A percentile compares a stretch with the other conserved stretches of the same genome.
Conservation (phyloP, 2,113 vertebrate genomes). For the Narcine bancroftii region DNA sequence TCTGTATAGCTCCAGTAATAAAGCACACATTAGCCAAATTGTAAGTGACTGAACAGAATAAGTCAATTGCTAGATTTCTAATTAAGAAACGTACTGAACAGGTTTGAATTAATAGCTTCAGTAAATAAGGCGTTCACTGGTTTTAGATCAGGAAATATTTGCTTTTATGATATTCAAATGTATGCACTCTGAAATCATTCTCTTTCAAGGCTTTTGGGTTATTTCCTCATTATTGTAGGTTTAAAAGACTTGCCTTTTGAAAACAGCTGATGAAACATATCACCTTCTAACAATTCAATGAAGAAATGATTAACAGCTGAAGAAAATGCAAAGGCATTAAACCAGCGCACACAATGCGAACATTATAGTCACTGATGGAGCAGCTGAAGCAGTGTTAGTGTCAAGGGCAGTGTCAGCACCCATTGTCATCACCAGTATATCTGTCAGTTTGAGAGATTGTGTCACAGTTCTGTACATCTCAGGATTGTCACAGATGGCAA, state of each 20-base stretch:
- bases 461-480: background rate
- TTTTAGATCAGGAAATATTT: background rate
- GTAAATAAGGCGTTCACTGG: slow-evolving; percentile 7
- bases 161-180: background rate
- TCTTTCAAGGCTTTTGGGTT: background rate
- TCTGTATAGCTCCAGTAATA: slow-evolving; percentile 10
- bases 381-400: background rate
- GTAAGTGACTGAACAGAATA: slow-evolving; percentile 25
- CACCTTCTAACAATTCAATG: background rate
- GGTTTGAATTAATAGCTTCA: background rate
- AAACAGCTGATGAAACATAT: background rate
- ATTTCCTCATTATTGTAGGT: background rate
- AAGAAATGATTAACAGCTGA: background rate
- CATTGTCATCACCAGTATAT: background rate
- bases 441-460: background rate
- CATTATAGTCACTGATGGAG: background rate
- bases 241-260: background rate
- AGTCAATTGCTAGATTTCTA: slow-evolving; percentile 24
- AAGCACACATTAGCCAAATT: slow-evolving; percentile 32
- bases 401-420: background rate
- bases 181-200: background rate
- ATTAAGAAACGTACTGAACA: slow-evolving; percentile 25
- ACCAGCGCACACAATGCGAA: background rate
- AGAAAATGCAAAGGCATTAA: background rate
- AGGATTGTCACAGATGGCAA: background rate